phyloP scores from a whole-genome alignment of 2,797 vertebrate genomes.

The Notoglanidium macrostoma region DNA sequence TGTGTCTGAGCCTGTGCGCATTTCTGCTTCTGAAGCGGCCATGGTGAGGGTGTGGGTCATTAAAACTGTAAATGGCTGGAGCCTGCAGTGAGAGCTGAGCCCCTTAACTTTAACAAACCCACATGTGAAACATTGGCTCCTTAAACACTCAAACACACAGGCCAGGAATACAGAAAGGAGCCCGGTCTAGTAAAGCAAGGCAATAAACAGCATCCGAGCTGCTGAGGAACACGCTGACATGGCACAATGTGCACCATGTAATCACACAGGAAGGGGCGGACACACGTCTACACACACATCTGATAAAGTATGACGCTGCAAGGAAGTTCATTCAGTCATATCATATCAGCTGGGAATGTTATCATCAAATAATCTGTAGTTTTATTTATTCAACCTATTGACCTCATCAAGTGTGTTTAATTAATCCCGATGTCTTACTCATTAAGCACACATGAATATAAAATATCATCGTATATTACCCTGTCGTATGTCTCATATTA shows the following conservation, averaged over 20 bases:
- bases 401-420: background rate
- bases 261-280: constrained; percentile 41
- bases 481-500: background rate
- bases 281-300: background rate
- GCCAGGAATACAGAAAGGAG: constrained; percentile 68
- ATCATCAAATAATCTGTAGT: background rate
- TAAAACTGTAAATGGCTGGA: constrained; percentile 65
- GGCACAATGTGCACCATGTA: constrained; percentile 54
- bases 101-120: constrained; percentile 71
- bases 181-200: constrained; percentile 63
- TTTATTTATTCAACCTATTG: background rate
- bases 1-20: background rate
- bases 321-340: background rate
- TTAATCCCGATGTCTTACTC: background rate
- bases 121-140: constrained; percentile 74
- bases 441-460: background rate
- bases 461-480: background rate
- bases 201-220: constrained; percentile 69
- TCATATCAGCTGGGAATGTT: background rate
- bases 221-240: constrained; percentile 72
- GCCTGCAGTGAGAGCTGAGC: constrained; percentile 72
- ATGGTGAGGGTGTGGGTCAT: constrained; percentile 45
- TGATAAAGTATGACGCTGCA: background rate
- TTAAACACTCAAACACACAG: constrained; percentile 67
- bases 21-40: constrained; percentile 51